These are phyloP conservation scores for Typhlomys cinereus DNA, from an alignment of 2,113 vertebrate species.

Conservation along the genomic window DNA sequence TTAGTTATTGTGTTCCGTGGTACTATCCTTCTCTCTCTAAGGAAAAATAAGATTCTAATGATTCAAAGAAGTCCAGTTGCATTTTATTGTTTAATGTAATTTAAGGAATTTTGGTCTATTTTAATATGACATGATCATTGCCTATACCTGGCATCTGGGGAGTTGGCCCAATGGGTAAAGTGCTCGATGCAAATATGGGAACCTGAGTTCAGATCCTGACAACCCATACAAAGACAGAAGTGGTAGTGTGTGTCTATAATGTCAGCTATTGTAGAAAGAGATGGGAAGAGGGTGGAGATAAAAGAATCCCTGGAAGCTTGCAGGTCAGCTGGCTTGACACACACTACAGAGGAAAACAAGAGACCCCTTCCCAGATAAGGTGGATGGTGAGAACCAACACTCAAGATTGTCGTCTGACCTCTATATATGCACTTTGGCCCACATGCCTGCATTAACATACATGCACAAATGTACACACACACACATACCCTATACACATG, in stretches of 20 bases:
- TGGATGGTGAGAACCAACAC: neutral
- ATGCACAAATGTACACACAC: neutral
- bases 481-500: neutral
- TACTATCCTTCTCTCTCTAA: neutral
- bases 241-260: too few relatives aligned
- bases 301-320: too few relatives aligned
- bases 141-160: too few relatives aligned
- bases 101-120: neutral
- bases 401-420: neutral
- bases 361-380: neutral
- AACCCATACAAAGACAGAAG: too few relatives aligned
- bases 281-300: too few relatives aligned
- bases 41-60: neutral
- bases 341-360: too few relatives aligned
- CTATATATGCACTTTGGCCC: neutral
- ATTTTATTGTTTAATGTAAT: neutral
- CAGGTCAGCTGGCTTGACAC: too few relatives aligned
- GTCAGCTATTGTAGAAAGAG: too few relatives aligned
- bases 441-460: accelerated
- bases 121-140: neutral
- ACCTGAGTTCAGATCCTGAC: too few relatives aligned
- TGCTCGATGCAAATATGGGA: too few relatives aligned
- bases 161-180: too few relatives aligned
- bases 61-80: neutral
- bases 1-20: neutral